Base-by-base conservation (phyloP, 2,113 vertebrate genomes). In the Danio rerio region DNA sequence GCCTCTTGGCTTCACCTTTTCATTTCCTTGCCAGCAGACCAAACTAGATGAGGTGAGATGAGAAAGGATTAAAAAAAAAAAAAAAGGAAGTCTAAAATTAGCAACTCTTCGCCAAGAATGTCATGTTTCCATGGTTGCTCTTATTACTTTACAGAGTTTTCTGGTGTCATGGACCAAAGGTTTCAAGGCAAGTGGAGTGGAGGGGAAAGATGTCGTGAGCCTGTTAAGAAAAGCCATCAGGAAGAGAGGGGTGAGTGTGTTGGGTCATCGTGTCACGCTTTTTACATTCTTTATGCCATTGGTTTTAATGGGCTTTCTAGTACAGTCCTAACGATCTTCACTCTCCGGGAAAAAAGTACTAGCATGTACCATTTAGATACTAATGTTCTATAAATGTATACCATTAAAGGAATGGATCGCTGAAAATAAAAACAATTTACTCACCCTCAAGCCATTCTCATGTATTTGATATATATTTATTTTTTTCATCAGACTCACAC, bases 1-100 rank as follows among this genome's bases (percentile, higher is more conserved):
- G 0, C 97, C 98, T 0, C 90, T 99, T 3, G 98, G 98, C 3
- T 99, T 99, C 87, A 98, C 97, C 31, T 99, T 99, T 92, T 98
- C 98, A 0, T 99, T 99, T 81, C 98, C 98, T 0, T 99, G 97
- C 52, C 90, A 92, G 76, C 98, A 99, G 90, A 96, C 93, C 68
- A 97, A 98, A 84, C 92, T 99, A 81, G 98, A 99, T 0, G 98
- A 99, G 96, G 98, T 99, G 86, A 92, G 94, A 49, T 43, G 6
- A 20, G 20, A 40, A 16, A 9, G 31, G 5, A 52, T 13, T 43
- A 18, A 74, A 74, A 0, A 15, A 55, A 13, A 47, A n/a, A 18
- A 74, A 74, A 0, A 15, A 55, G 12, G 18, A 45, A 11, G 15
- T 18, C 5, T 50, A 15, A 62, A 62, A 31, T 62, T 4, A 50